Evolutionary conservation across 30 jellyfish, hydroid and myxozoan species (phyloP).

Genomic region (Nemopilema nomurai): DNA sequence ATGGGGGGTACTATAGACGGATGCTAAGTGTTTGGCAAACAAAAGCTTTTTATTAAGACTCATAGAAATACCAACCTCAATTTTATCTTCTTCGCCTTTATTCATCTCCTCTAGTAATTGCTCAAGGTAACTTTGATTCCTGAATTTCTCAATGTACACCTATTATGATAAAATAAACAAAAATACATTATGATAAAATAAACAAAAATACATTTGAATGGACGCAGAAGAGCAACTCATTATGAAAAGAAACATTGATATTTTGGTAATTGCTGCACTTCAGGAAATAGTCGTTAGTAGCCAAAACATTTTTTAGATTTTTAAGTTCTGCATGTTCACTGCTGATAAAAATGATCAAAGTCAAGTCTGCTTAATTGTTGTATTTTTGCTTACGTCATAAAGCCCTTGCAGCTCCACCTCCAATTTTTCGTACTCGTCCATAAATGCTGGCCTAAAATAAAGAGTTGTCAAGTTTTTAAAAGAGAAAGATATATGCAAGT

Average conservation of each 20-base stretch:
- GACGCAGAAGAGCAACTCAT: too few species aligned
- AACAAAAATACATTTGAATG: too few species aligned
- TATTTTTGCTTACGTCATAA: constrained; percentile 63
- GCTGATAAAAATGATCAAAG: too few species aligned
- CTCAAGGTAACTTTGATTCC: constrained; percentile 90
- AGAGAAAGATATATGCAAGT: not conserved
- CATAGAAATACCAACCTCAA: constrained; percentile 44
- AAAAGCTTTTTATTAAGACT: not conserved
- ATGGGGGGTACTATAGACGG: too few species aligned
- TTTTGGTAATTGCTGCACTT: too few species aligned
- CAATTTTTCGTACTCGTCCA: constrained; percentile 93
- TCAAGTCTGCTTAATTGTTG: not conserved
- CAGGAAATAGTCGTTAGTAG: too few species aligned
- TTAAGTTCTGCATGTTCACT: too few species aligned
- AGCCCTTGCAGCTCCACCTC: constrained; percentile 86
- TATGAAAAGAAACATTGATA: too few species aligned
- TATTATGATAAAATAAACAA: constrained; percentile 1
- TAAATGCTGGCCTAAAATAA: constrained; percentile 90
- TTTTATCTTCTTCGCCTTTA: constrained; percentile 83
- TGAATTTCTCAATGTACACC: constrained; percentile 86
- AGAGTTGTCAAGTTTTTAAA: not conserved
- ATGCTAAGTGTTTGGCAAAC: too few species aligned
- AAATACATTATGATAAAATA: not conserved
- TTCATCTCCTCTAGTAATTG: constrained; percentile 84
- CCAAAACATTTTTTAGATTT: too few species aligned